A percentile compares a stretch with the other conserved stretches of the same genome.
Evolutionary conservation across 2,888 invertebrate species (phyloP).

Genomic region (Folsomia candida): DNA sequence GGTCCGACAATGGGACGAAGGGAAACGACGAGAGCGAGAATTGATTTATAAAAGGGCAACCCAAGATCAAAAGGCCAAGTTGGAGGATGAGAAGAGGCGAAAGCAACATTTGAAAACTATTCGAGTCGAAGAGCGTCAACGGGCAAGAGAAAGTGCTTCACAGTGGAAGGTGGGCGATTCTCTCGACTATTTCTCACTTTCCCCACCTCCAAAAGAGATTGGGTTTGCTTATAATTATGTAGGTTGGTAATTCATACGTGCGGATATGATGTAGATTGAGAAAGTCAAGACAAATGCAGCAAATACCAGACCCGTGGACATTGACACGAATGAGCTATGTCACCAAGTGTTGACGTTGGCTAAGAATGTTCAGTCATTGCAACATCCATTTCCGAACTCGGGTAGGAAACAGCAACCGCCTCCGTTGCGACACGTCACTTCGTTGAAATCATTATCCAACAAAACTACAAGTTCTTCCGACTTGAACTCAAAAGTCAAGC

Average conservation of each 20-base stretch:
- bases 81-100: slow-evolving; percentile 35
- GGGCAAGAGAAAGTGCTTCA: slow-evolving; percentile 16
- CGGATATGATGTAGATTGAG: background rate
- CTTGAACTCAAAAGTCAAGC: too few species aligned
- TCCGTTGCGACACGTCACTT: too few species aligned
- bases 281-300: background rate
- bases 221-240: background rate
- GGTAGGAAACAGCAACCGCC: too few species aligned
- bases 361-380: background rate
- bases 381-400: background rate
- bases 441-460: too few species aligned
- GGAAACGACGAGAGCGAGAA: slow-evolving; percentile 33
- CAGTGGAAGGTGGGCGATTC: slow-evolving; percentile 18
- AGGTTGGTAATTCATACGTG: background rate
- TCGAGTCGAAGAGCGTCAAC: slow-evolving; percentile 34
- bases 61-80: slow-evolving; percentile 27
- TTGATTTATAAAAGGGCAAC: slow-evolving; percentile 35
- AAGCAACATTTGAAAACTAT: slow-evolving; percentile 30
- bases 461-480: too few species aligned
- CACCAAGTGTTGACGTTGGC: background rate
- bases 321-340: background rate
- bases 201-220: too few species aligned
- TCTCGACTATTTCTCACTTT: background rate
- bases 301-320: background rate
- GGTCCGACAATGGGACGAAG: slow-evolving; percentile 38